A percentile compares a stretch with the other conserved stretches of the same genome.
Evolutionary conservation across 2,113 vertebrate genomes (phyloP).

Genomic region (Vanacampus margaritifer): DNA sequence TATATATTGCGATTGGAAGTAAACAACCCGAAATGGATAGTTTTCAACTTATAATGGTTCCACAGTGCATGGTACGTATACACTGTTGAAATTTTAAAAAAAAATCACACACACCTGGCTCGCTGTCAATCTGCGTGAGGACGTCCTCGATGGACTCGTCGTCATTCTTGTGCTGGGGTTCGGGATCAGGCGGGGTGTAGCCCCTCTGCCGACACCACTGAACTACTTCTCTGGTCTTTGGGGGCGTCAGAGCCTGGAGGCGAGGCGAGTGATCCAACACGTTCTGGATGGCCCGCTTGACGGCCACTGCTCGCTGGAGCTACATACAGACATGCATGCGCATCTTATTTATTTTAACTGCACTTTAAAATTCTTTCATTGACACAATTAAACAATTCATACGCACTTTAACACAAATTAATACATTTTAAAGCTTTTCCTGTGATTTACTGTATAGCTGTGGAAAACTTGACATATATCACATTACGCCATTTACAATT

Average conservation of each 20-base stretch:
- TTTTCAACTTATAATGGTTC: too few relatives aligned
- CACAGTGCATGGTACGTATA: too few relatives aligned
- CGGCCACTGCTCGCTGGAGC: slow-evolving; percentile 92
- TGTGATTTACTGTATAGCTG: too few relatives aligned
- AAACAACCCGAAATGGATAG: too few relatives aligned
- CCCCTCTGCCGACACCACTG: slow-evolving; percentile 94
- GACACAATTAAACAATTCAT: neutral
- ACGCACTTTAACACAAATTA: neutral
- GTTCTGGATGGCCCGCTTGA: slow-evolving; percentile 87
- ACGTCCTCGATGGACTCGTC: slow-evolving; percentile 94
- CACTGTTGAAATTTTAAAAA: too few relatives aligned
- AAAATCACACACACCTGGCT: slow-evolving; percentile 77
- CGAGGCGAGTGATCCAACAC: slow-evolving; percentile 84
- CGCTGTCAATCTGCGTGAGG: slow-evolving; percentile 92
- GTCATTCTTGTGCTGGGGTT: slow-evolving; percentile 73
- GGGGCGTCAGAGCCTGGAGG: slow-evolving; percentile 81
- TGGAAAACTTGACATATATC: too few relatives aligned
- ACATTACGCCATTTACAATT: too few relatives aligned
- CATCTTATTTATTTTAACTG: neutral
- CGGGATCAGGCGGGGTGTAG: slow-evolving; percentile 90
- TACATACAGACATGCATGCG: slow-evolving; percentile 41
- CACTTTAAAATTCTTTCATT: too few relatives aligned
- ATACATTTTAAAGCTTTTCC: too few relatives aligned
- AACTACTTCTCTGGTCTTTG: slow-evolving; percentile 89
- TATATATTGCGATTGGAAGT: too few relatives aligned